Percentiles rank a stretch among this genome's conserved stretches.
Conservation (phyloP, 2,113 vertebrate species). For the Dicaeum eximium region DNA sequence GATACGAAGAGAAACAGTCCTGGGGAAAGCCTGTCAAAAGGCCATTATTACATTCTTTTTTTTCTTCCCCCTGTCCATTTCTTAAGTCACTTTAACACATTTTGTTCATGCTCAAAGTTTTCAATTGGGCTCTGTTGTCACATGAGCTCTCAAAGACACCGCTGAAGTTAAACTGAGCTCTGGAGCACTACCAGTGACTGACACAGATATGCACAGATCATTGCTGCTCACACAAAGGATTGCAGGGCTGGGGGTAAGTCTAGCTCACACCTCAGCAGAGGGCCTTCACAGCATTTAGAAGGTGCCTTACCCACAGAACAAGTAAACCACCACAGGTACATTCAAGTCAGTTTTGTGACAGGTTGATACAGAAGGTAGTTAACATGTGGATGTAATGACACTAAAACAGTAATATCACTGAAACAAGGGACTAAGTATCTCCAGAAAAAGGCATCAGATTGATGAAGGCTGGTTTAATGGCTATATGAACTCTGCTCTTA, state of each 20-base stretch:
- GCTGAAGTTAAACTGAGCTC: not conserved
- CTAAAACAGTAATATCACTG: not conserved
- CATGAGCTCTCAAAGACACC: not conserved
- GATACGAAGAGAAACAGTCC: not conserved
- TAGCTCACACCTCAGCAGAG: not conserved
- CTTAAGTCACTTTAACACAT: not conserved
- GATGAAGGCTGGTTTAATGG: not conserved
- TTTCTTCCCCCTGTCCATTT: not conserved
- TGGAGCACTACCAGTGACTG: not conserved
- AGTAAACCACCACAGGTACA: not conserved
- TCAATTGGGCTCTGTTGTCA: not conserved
- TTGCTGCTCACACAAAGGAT: not conserved
- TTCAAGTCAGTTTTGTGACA: not conserved
- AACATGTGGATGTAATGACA: not conserved
- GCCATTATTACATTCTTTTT: not conserved
- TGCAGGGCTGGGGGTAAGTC: not conserved
- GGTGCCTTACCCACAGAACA: not conserved
- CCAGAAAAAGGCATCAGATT: not conserved
- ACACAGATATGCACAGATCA: too few species aligned
- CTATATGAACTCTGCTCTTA: not conserved
- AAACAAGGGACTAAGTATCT: not conserved
- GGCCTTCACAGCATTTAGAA: not conserved
- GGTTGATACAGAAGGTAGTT: not conserved
- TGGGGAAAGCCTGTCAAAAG: not conserved
- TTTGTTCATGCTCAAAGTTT: not conserved